Evolutionary conservation across 2,797 vertebrate species (phyloP), one percentile per base, ranked within the genome.

Genomic region (Sibirionetta formosa): DNA sequence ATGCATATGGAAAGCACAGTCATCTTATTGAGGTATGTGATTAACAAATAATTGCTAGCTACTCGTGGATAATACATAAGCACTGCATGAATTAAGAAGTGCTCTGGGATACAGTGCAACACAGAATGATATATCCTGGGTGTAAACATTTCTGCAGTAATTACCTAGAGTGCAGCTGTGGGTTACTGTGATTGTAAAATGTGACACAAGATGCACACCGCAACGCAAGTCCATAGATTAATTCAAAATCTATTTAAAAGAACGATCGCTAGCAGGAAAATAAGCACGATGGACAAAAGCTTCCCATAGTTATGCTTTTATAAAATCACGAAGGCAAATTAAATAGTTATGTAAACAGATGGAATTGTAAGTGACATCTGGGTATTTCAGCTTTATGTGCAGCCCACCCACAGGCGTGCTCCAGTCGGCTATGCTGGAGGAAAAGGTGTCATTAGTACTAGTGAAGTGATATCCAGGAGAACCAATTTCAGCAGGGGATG

Each of bases 221-320:
- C 0, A 0, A 14, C 50, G 20, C 23, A 11, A 54, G 27, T 35
- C 42, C 22, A 8, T 35, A n/a, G 16, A 42, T 16, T 29, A n/a
- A 65, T 8, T 11, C 29, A 9, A 31, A 26, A 44, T 2, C 46
- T 18, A 2, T 8, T 31, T 5, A 48, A 46, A 72, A 64, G 69
- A 56, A 33, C 0, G 14, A 73, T 1, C 1, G 0, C 56, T 50
- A 36, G 23, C 29, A 64, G 56, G n/a, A 58, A 54, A 82, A 70
- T 0, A 73, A 17, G 46, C 17, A 16, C 0, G 0, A 53, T 1
- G 4, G 56, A 68, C 38, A 79, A 68, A 66, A 11, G 1, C 13
- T 7, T 70, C n/a, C 58, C 36, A 9, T 0, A 33, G 46, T 17
- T 33, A n/a, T 0, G 3, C 64, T 66, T 46, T 15, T 7, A 38